Base-by-base conservation (phyloP, 1,140 invertebrate species). In the Tetragnatha versicolor region DNA sequence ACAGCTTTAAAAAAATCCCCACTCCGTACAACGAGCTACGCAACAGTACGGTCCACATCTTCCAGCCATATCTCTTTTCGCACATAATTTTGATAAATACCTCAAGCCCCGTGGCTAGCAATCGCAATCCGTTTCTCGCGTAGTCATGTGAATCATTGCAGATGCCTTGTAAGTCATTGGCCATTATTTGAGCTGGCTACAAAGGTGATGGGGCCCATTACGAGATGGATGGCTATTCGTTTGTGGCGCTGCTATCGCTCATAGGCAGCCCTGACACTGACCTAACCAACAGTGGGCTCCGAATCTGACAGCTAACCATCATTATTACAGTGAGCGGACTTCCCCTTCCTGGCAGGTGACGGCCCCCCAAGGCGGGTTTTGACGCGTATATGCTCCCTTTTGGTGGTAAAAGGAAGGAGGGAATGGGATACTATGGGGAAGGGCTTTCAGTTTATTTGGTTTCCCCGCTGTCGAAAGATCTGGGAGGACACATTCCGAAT, bases 131-230 rank as follows among this genome's bases (percentile, higher is more conserved):
- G 31, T 75, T 61, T 60, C 58, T 49, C 31, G 42, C 25, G 55
- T 58, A 75, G 55, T 75, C 55, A 75, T 63, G 72, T 63, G 72
- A 75, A 75, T 33, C 72, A 49, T 63, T 75, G 72, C 72, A 75
- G 72, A 55, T 75, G 72, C 72, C 33, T 75, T 47, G 47, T 39
- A 75, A 75, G 72, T 63, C 72, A 75, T 49, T 75, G 58, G 72
- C 72, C 53, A 75, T 75, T 75, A 75, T 75, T 75, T 49, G 72
- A 75, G 72, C 47, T 75, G 42, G 72, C 72, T 49, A 47, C 72
- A 47, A 47, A 61, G 58, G 53, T 63, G 58, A 63, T 63, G 72
- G 25, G 58, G 27, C 53, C 58, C 58, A 75, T 75, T 75, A 75
- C 39, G 55, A 53, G 49, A 73, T 73, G 69, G 35, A 37, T 25